Conservation (phyloP, 1,140 invertebrate genomes). For the Aphelinus certus region DNA sequence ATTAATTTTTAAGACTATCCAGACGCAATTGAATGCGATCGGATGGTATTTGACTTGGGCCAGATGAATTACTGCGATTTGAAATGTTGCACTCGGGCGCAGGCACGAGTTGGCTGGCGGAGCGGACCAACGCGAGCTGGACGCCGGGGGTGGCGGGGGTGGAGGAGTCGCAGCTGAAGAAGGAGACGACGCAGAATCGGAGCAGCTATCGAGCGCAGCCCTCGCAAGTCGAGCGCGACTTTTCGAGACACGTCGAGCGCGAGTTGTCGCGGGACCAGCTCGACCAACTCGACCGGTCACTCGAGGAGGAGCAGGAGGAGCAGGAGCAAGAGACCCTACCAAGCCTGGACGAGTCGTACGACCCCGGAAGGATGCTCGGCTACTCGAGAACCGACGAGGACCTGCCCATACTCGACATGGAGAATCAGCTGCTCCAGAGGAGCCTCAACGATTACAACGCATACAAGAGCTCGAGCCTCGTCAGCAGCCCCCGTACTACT, state of each 20-base stretch:
- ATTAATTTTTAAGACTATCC: not conserved
- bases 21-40: too few relatives aligned
- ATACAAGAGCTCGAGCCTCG: constrained; percentile 51
- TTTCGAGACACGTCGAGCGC: constrained; percentile 27
- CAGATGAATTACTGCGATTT: not conserved
- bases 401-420: constrained; percentile 54
- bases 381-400: constrained; percentile 56
- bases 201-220: not conserved
- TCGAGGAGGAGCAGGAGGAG: not conserved
- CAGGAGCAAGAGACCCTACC: constrained; percentile 6
- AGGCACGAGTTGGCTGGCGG: not conserved
- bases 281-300: not conserved
- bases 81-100: not conserved
- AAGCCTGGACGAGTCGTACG: constrained; percentile 41
- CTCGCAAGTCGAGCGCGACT: constrained; percentile 23
- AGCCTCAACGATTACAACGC: constrained; percentile 57
- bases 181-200: constrained; percentile 24
- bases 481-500: not conserved
- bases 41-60: not conserved
- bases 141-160: not conserved
- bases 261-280: constrained; percentile 5
- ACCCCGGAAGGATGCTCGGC: constrained; percentile 56
- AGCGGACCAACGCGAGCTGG: not conserved
- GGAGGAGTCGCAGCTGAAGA: constrained; percentile 7
- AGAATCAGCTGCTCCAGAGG: constrained; percentile 56